Base-by-base conservation (phyloP, 1,140 invertebrate genomes). In the Caenorhabditis tropicalis region DNA sequence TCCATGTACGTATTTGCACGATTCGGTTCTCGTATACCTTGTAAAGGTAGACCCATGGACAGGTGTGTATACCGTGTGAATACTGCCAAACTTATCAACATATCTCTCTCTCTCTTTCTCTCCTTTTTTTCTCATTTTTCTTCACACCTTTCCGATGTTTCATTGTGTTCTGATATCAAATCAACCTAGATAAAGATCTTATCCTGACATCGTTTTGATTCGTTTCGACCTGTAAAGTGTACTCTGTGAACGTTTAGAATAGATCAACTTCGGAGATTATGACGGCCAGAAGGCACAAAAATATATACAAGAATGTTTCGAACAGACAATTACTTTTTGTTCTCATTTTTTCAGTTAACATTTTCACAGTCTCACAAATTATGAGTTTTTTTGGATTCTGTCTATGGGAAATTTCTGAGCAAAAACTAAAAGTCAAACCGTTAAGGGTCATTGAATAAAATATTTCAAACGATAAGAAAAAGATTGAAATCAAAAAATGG, bases 1-100 rank as follows among this genome's bases (percentile, higher is more conserved):
- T 43, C 65, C 65, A 74, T 74, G 33, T 74, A 74, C 65, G 65
- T 74, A n/a, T 74, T 74, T 74, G 65, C 65, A 74, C 65, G 65
- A 74, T 36, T 51, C 65, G 21, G 65, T 74, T 74, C 65, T 43
- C 65, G 65, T 46, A 43, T 43, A 74, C 65, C 65, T 74, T 74
- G 65, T 43, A 74, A 24, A 56, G 53, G 49, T 51, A 56, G 53
- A 56, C 53, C 48, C 48, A 15, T 5, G n/a, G 19, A 33, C 65
- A 74, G 36, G n/a, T 74, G 36, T 43, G 65, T 43, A 46, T 74
- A 74, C 65, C 21, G 65, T 74, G 65, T 65, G 36, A 46, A 74
- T 43, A 56, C 65, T 74, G 65, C 65, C 65, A 46, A 7, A 58
- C 53, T 65, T 65, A 74, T 43, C 65, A 27, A 24, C 29, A 7